Conservation (phyloP, 2,888 invertebrate genomes). For the Tineola bisselliella region DNA sequence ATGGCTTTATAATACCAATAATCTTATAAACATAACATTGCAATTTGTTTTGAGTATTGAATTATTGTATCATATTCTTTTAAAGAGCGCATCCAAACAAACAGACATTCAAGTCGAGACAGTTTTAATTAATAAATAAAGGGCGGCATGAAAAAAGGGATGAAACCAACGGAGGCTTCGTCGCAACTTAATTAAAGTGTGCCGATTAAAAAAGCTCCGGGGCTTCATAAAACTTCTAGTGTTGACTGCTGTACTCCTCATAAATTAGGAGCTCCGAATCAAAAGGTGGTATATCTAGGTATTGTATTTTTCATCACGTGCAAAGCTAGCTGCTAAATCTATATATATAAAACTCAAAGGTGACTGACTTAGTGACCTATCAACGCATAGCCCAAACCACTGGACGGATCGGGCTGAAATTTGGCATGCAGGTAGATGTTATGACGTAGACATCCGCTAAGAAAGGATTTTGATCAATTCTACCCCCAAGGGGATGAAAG, state of each 20-base stretch:
- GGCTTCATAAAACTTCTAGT: conserved; percentile 5
- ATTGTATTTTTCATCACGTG: neutral
- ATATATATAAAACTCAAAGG: no score
- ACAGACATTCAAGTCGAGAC: neutral
- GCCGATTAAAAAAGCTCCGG: conserved; percentile 9
- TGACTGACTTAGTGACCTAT: no score
- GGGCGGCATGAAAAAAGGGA: conserved; percentile 7
- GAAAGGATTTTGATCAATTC: no score
- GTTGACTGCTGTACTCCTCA: conserved; percentile 1
- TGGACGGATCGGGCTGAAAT: no score
- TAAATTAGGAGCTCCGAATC: neutral
- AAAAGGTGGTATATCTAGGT: neutral
- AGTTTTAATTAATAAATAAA: conserved; percentile 13
- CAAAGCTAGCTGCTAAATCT: neutral
- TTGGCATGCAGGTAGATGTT: no score
- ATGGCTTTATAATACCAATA: no score
- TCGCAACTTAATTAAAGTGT: conserved; percentile 10
- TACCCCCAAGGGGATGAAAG: no score
- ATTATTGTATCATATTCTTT: no score
- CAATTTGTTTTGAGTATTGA: no score
- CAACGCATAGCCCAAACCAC: no score
- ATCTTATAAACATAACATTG: no score
- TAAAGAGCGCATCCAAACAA: neutral
- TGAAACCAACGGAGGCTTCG: conserved; percentile 3
- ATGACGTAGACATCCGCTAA: no score